These are phyloP conservation scores for Cavia aperea DNA, from an alignment of 2,113 vertebrate genomes.

Conservation along the genomic window DNA sequence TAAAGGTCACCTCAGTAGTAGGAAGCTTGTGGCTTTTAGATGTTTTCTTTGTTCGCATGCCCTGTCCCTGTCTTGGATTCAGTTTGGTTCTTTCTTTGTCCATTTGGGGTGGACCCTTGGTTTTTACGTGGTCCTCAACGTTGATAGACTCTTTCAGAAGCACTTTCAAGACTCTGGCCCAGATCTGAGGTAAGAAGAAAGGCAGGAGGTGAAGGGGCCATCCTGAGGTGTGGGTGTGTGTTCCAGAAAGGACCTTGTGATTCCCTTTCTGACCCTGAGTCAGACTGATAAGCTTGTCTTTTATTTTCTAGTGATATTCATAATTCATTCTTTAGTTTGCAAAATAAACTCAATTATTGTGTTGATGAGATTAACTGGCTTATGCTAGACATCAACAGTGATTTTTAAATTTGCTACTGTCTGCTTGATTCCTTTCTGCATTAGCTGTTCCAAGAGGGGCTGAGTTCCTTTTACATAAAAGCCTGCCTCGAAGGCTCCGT, in stretches of 20 bases:
- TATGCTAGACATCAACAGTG: background rate
- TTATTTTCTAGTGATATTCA: background rate
- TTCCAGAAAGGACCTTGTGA: background rate
- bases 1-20: accelerated
- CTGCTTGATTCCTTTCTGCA: background rate
- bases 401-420: background rate
- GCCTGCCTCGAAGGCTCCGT: background rate
- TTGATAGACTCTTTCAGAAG: background rate
- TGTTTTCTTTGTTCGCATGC: background rate
- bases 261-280: background rate
- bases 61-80: background rate
- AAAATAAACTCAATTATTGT: background rate
- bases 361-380: background rate
- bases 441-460: background rate
- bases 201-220: accelerated
- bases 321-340: background rate
- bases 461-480: background rate
- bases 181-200: background rate
- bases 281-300: background rate
- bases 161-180: background rate
- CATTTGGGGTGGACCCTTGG: background rate
- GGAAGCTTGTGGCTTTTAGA: background rate
- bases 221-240: background rate
- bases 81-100: background rate
- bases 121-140: background rate